A percentile compares a stretch with the other conserved stretches of the same genome.
Conservation (phyloP, 2,888 invertebrate genomes). For the Chaetogeoica ovagalla region DNA sequence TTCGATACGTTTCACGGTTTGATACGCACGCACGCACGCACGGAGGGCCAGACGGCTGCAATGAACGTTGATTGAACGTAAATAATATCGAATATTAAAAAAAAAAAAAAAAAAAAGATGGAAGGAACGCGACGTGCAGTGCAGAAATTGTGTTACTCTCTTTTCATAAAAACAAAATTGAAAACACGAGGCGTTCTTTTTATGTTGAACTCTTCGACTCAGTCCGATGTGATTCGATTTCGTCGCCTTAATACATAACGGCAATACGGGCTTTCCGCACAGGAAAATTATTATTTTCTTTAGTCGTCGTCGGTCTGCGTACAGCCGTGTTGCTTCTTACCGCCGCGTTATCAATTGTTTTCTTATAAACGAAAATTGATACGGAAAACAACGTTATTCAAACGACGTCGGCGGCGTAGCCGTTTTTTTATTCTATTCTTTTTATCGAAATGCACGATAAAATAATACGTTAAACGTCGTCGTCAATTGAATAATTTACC, state of each 20-base stretch:
- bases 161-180: too few species aligned
- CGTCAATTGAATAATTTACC: not conserved
- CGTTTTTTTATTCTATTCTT: not conserved
- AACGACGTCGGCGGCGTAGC: not conserved
- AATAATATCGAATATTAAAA: slow-evolving; percentile 44
- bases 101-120: slow-evolving; percentile 7
- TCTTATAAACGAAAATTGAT: not conserved
- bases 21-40: slow-evolving; percentile 29
- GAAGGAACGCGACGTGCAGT: not conserved
- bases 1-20: slow-evolving; percentile 46
- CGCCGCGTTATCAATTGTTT: not conserved
- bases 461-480: not conserved
- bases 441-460: not conserved
- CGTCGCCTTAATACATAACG: not conserved
- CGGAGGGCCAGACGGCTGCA: slow-evolving; percentile 28
- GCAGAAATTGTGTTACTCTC: not conserved
- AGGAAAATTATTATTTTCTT: not conserved
- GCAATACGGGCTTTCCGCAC: not conserved
- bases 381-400: not conserved
- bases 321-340: not conserved
- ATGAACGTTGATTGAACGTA: slow-evolving; percentile 42
- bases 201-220: not conserved
- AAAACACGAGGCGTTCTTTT: not conserved
- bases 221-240: slow-evolving; percentile 7
- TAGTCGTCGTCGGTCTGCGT: not conserved